Percentiles rank a stretch among this genome's conserved stretches.
Evolutionary conservation across 37 sponge, comb jelly and placozoan species (phyloP).

Genomic region (Halichondria panicea): DNA sequence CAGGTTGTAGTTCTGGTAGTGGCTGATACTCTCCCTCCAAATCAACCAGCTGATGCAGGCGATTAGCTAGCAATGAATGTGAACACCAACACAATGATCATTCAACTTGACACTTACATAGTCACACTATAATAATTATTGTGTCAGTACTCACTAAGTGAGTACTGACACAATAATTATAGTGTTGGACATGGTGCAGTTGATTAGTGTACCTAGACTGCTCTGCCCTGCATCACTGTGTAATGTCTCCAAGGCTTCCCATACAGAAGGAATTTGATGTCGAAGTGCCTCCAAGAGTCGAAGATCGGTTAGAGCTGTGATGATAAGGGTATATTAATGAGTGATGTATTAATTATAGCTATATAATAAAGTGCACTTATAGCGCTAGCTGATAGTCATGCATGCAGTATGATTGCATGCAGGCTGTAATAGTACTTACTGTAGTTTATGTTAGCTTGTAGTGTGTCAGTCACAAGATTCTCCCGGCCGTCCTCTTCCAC

Average conservation of each 20-base stretch:
- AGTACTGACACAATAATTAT: not conserved
- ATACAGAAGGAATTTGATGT: slow-evolving; percentile 19
- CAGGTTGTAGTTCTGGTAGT: slow-evolving; percentile 32
- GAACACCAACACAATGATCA: too few species aligned
- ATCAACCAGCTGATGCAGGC: slow-evolving; percentile 24
- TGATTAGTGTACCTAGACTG: slow-evolving; percentile 13
- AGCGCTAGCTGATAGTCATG: too few species aligned
- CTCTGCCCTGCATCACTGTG: slow-evolving; percentile 22
- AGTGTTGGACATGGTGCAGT: not conserved
- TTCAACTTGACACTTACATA: not conserved
- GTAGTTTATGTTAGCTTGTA: slow-evolving; percentile 13
- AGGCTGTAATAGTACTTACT: slow-evolving; percentile 1
- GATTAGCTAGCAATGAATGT: slow-evolving; percentile 21
- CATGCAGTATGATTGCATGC: too few species aligned
- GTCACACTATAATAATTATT: too few species aligned
- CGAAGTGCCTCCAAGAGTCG: slow-evolving; percentile 5
- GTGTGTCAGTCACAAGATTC: not conserved
- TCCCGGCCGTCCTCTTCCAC: not conserved
- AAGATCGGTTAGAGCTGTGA: slow-evolving; percentile 1
- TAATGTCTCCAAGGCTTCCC: slow-evolving; percentile 3
- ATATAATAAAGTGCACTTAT: too few species aligned
- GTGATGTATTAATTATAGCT: not conserved
- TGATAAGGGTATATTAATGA: not conserved
- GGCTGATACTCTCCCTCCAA: slow-evolving; percentile 44
- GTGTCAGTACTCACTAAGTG: not conserved